These are phyloP conservation scores for Rhynchomys soricoides DNA, from an alignment of 2,113 vertebrate genomes.

Conservation along the genomic window DNA sequence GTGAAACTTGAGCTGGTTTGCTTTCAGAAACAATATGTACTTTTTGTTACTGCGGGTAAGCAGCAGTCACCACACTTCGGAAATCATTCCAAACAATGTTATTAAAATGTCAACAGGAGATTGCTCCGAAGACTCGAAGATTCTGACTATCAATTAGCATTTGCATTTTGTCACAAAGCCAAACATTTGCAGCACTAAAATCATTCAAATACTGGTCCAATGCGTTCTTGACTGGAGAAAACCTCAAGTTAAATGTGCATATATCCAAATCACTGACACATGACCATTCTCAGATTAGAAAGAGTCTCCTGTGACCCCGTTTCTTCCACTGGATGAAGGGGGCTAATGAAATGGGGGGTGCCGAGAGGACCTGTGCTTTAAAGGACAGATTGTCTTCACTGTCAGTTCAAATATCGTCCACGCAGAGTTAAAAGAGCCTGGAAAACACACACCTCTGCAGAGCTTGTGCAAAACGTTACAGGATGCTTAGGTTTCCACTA, in stretches of 20 bases:
- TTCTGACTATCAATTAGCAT: conserved; percentile 64
- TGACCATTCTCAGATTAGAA: conserved; percentile 56
- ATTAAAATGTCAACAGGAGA: conserved; percentile 76
- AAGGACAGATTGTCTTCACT: conserved; percentile 52
- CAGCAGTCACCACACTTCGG: conserved; percentile 69
- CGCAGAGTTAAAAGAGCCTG: conserved; percentile 66
- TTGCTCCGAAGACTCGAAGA: conserved; percentile 57
- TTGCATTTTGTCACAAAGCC: conserved; percentile 66
- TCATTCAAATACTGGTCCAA: conserved; percentile 62
- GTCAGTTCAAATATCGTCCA: conserved; percentile 63
- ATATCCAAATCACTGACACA: neutral
- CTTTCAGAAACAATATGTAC: conserved; percentile 68
- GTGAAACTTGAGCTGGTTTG: conserved; percentile 62
- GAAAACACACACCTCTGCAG: conserved; percentile 49
- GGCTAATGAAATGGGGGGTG: conserved; percentile 31
- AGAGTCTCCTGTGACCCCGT: conserved; percentile 72
- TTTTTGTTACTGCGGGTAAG: conserved; percentile 60
- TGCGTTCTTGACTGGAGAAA: conserved; percentile 57
- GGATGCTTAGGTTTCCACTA: conserved; percentile 38
- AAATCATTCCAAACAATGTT: conserved; percentile 70
- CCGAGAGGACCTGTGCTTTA: conserved; percentile 27
- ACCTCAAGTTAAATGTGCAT: conserved; percentile 30
- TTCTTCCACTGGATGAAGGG: conserved; percentile 48
- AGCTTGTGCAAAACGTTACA: conserved; percentile 64
- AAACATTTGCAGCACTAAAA: conserved; percentile 47